Evolutionary conservation across 2,797 vertebrate species (phyloP).

Genomic region (Poecilia velifera): DNA sequence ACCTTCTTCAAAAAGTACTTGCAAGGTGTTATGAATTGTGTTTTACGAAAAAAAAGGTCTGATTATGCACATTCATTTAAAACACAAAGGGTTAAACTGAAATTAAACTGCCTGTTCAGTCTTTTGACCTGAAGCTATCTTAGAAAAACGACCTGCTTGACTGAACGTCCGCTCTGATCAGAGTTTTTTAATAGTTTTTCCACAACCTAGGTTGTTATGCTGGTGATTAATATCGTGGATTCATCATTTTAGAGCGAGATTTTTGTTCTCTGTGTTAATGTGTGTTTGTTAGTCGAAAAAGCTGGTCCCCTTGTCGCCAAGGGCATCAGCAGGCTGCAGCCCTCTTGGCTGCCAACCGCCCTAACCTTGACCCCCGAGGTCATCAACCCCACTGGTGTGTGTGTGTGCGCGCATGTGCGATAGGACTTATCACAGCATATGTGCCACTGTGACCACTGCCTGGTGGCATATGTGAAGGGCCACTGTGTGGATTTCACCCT

Average conservation of each 20-base stretch:
- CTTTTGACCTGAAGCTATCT: neutral
- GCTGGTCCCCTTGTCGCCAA: constrained; percentile 63
- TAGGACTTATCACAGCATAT: constrained; percentile 68
- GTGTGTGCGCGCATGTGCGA: constrained; percentile 35
- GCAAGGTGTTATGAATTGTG: neutral
- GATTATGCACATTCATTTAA: too few species aligned
- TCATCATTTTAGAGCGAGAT: neutral
- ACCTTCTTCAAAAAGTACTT: neutral
- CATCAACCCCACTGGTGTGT: constrained; percentile 41
- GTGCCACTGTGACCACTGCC: constrained; percentile 51
- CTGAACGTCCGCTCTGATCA: neutral
- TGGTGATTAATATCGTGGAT: neutral
- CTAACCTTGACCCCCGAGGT: constrained; percentile 75
- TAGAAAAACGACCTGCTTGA: neutral
- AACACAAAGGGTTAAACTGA: neutral
- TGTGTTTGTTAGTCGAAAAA: constrained; percentile 26
- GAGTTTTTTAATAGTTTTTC: neutral
- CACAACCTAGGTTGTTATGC: neutral
- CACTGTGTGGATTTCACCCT: constrained; percentile 30
- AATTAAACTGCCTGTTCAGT: neutral
- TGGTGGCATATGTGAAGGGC: constrained; percentile 65
- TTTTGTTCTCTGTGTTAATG: constrained; percentile 7
- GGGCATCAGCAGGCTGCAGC: constrained; percentile 68
- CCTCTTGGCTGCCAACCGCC: constrained; percentile 63
- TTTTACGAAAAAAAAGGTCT: neutral